Evolutionary conservation across 2,888 invertebrate genomes (phyloP).

Genomic region (Acleris sparsana): DNA sequence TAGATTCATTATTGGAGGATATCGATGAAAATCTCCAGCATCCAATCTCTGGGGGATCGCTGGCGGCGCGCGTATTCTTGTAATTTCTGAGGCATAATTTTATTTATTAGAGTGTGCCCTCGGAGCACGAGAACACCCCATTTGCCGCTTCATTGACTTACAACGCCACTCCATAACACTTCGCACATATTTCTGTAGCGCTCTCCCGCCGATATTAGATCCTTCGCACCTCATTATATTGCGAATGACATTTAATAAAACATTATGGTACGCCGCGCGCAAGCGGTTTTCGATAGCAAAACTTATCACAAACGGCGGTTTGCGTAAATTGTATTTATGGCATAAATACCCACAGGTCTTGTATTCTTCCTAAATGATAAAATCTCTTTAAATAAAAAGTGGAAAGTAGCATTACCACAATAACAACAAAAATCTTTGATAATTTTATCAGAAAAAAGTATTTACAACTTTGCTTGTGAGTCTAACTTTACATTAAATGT

Average conservation of each 20-base stretch:
- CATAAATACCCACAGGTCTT: too few relatives aligned
- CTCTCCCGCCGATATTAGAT: constrained; percentile 71
- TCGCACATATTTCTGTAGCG: constrained; percentile 83
- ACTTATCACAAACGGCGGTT: constrained; percentile 13
- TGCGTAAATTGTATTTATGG: background rate
- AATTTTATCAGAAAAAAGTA: background rate
- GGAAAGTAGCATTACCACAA: too few relatives aligned
- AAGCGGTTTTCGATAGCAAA: constrained; percentile 71
- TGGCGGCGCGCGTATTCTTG: constrained; percentile 78
- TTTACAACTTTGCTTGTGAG: background rate
- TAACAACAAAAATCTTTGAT: too few relatives aligned
- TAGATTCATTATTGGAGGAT: constrained; percentile 76
- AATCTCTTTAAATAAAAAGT: background rate
- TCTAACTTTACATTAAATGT: too few relatives aligned
- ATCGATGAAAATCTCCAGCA: constrained; percentile 77
- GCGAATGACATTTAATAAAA: constrained; percentile 83
- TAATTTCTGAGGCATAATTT: constrained; percentile 83
- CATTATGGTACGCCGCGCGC: constrained; percentile 70
- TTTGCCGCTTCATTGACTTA: constrained; percentile 84
- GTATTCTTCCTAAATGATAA: background rate
- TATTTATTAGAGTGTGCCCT: constrained; percentile 82
- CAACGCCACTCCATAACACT: constrained; percentile 83
- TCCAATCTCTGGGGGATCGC: constrained; percentile 78
- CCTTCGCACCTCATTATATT: constrained; percentile 82
- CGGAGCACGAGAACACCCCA: constrained; percentile 78